Percentiles rank a stretch among this genome's conserved stretches.
Conservation (phyloP, 2,797 vertebrate species). For the Passerculus sandwichensis region DNA sequence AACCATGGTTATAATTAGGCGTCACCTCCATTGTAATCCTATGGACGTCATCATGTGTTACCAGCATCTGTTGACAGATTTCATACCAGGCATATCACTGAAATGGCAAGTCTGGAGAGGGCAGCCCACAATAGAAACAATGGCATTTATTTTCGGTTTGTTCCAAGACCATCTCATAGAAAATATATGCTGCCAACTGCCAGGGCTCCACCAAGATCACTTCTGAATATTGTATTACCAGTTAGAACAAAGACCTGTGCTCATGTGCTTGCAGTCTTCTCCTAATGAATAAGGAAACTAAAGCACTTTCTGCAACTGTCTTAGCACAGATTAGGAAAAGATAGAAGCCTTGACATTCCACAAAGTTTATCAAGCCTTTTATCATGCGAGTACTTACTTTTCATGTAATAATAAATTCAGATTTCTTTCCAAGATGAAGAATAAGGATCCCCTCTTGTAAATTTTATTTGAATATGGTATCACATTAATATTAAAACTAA, state of each 20-base stretch:
- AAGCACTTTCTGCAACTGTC: not conserved
- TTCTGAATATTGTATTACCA: slow-evolving; percentile 64
- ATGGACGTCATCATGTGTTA: slow-evolving; percentile 90
- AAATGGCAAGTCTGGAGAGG: slow-evolving; percentile 86
- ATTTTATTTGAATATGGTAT: not conserved
- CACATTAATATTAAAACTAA: not conserved
- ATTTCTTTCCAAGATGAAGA: not conserved
- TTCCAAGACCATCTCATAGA: slow-evolving; percentile 83
- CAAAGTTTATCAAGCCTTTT: not conserved
- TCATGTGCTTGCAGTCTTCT: not conserved
- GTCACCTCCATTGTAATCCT: slow-evolving; percentile 87
- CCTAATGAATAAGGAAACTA: not conserved
- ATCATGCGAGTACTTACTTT: not conserved
- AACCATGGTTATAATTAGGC: slow-evolving; percentile 92
- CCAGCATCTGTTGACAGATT: slow-evolving; percentile 97
- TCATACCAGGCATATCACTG: slow-evolving; percentile 92
- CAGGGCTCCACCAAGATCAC: slow-evolving; percentile 41
- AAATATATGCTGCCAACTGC: slow-evolving; percentile 75
- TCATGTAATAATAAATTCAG: not conserved
- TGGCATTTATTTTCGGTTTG: slow-evolving; percentile 73
- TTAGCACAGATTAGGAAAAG: not conserved
- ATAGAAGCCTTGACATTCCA: not conserved
- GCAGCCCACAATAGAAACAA: slow-evolving; percentile 84
- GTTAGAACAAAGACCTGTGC: slow-evolving; percentile 39
- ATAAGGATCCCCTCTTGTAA: not conserved